Base-by-base conservation (phyloP, 2,888 invertebrate species). In the Frankliniella intonsa region DNA sequence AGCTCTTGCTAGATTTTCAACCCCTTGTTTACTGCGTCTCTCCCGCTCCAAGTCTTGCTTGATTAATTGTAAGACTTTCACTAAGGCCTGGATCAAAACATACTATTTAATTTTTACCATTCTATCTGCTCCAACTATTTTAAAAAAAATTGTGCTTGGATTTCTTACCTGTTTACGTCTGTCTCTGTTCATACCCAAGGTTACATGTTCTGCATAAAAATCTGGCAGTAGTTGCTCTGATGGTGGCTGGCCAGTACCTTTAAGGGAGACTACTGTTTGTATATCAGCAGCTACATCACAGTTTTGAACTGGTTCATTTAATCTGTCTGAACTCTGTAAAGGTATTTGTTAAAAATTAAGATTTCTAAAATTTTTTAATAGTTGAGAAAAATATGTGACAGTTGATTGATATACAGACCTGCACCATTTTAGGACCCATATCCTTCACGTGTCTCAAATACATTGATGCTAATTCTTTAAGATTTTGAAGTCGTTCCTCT, bases 151-250 rank as follows among this genome's bases (percentile, higher is more conserved):
- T 55, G 14, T 62, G n/a, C 19, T n/a, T 62, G n/a, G 62, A 25
- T 76, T 25, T 3, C 11, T 76, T 86, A 92, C 93, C 89, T 95
- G 94, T 89, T 95, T 95, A 86, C 97, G 91, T 83, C 97, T 90
- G 86, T 97, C 97, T 82, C 93, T 90, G 88, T 97, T 97, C 97
- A 98, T 97, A 50, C 95, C 95, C 85, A 97, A 91, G 2, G 95
- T 95, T 84, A 95, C 93, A 88, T 98, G 97, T 87, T 98, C 97
- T 86, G 97, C 97, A 89, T 97, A 97, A 89, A 97, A 97, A 88
- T 97, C 97, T 0, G 97, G 96, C 84, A 98, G 89, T 82, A 97
- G 90, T 88, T 97, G 97, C 86, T 97, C 97, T 14, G 92, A 89
- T 0, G 91, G 91, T 11, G 92, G 92, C 22, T 93, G 92, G 82